Conservation (phyloP, 2,113 vertebrate species). For the Synchiropus splendidus region DNA sequence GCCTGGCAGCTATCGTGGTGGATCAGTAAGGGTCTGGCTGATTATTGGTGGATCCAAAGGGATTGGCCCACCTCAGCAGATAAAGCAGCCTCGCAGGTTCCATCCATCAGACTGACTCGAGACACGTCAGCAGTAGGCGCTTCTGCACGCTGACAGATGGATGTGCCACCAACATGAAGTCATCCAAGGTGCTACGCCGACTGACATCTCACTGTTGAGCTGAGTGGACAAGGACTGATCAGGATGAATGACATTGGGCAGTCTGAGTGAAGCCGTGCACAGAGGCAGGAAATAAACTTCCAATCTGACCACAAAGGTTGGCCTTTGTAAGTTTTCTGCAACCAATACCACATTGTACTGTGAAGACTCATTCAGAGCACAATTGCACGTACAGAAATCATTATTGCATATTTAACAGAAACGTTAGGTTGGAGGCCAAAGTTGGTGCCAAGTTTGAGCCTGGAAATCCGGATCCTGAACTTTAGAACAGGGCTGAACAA, state of each 20-base stretch:
- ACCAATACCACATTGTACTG: too few relatives aligned
- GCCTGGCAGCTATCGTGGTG: constrained; percentile 25
- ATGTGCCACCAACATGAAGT: constrained; percentile 50
- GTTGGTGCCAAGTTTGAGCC: too few relatives aligned
- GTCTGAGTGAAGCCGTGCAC: constrained; percentile 10
- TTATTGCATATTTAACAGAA: too few relatives aligned
- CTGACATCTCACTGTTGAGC: constrained; percentile 26
- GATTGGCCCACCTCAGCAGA: constrained; percentile 48
- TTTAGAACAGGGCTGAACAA: too few relatives aligned
- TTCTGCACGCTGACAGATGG: constrained; percentile 55
- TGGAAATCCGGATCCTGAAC: too few relatives aligned
- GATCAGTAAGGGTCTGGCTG: constrained; percentile 50
- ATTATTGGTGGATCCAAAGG: constrained; percentile 51
- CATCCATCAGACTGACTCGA: constrained; percentile 54
- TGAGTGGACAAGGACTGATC: constrained; percentile 28
- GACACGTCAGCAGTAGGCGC: constrained; percentile 48
- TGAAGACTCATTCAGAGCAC: too few relatives aligned
- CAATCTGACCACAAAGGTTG: constrained; percentile 1
- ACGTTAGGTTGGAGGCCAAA: too few relatives aligned
- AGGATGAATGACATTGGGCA: constrained; percentile 40
- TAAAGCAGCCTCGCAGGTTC: constrained; percentile 43
- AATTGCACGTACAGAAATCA: too few relatives aligned
- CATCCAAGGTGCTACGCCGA: constrained; percentile 51
- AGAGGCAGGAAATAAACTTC: constrained; percentile 16
- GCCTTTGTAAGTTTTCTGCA: too few relatives aligned